phyloP scores from a whole-genome alignment of 2,113 vertebrate genomes.

The Sminthopsis crassicaudata region DNA sequence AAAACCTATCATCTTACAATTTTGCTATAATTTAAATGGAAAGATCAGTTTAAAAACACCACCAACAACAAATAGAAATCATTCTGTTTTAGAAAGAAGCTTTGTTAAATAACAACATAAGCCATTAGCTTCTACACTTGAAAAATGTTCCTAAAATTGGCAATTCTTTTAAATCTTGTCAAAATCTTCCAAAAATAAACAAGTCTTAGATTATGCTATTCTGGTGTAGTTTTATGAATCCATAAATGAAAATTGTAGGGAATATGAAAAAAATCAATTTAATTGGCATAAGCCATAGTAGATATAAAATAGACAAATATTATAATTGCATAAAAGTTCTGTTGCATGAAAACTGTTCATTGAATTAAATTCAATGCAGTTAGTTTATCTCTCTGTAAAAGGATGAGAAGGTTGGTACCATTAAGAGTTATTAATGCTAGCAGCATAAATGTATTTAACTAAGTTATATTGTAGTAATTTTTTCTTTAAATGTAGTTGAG shows the following conservation, averaged over 20 bases:
- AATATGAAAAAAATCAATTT: background rate
- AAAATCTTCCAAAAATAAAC: background rate
- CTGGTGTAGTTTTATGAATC: background rate
- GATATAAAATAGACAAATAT: background rate
- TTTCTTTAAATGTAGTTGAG: background rate
- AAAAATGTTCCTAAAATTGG: background rate
- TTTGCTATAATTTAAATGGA: background rate
- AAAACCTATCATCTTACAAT: background rate
- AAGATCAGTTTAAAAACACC: background rate
- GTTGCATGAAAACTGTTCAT: background rate
- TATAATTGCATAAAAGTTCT: background rate
- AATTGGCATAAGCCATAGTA: background rate
- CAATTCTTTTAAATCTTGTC: background rate
- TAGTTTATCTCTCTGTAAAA: constrained; percentile 4
- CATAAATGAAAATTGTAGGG: background rate
- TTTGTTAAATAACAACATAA: background rate
- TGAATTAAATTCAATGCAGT: background rate
- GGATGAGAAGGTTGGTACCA: background rate
- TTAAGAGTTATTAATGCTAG: constrained; percentile 17
- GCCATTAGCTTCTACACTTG: background rate
- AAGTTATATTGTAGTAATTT: background rate
- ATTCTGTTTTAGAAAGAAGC: background rate
- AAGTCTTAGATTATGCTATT: background rate
- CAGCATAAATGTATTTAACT: background rate
- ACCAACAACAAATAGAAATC: background rate